Evolutionary conservation across 2,797 vertebrate species (phyloP).

Genomic region (Aldrovandia affinis): DNA sequence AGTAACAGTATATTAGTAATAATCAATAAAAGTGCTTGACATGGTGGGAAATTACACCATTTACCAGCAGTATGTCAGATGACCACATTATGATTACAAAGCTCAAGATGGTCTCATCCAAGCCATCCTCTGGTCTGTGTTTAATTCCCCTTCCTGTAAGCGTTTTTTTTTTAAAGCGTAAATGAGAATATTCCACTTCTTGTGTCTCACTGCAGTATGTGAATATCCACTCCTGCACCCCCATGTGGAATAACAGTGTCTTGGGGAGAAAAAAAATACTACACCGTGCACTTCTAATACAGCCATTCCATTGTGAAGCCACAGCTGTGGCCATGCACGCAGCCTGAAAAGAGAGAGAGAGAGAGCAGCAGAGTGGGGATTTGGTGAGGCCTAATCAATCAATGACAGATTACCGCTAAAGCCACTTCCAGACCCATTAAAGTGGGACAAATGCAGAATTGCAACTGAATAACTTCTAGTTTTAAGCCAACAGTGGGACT

Average conservation of each 20-base stretch:
- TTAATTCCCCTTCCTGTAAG: neutral
- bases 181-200: neutral
- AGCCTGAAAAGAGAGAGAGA: slow-evolving; percentile 61
- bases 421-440: slow-evolving; percentile 99
- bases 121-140: neutral
- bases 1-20: neutral
- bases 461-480: slow-evolving; percentile 99
- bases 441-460: slow-evolving; percentile 99
- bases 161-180: neutral
- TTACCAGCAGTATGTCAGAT: neutral
- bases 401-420: slow-evolving; percentile 99
- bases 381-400: slow-evolving; percentile 97
- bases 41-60: neutral
- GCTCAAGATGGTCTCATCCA: neutral
- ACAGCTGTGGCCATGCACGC: slow-evolving; percentile 77
- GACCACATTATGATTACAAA: neutral
- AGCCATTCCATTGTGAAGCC: slow-evolving; percentile 83
- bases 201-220: slow-evolving; percentile 61
- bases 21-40: neutral
- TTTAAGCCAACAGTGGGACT: slow-evolving; percentile 99
- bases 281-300: slow-evolving; percentile 83
- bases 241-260: slow-evolving; percentile 79
- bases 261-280: slow-evolving; percentile 91
- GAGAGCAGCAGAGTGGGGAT: slow-evolving; percentile 81
- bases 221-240: slow-evolving; percentile 56